Evolutionary conservation across 92 coral and sea anemone species (phyloP).

Genomic region (Palythoa heliodiscus): DNA sequence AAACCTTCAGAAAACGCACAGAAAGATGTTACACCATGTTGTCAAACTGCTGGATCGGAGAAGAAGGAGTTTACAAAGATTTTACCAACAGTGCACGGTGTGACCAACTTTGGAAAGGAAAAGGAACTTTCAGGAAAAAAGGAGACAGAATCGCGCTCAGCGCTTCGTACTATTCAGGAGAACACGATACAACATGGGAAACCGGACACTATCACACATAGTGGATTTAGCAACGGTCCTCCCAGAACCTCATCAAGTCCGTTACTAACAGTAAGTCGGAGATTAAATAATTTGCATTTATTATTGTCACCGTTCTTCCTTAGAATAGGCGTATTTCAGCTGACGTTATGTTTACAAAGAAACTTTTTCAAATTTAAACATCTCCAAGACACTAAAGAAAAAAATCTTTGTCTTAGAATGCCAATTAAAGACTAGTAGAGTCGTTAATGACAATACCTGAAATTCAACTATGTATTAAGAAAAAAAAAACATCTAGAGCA

Average conservation of each 20-base stretch:
- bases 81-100: slow-evolving; percentile 3
- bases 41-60: not conserved
- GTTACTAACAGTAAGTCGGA: slow-evolving; percentile 24
- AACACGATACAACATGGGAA: not conserved
- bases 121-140: not conserved
- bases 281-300: too few species aligned
- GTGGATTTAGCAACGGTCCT: not conserved
- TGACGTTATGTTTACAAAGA: too few species aligned
- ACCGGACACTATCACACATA: not conserved
- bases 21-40: not conserved
- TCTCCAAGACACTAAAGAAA: too few species aligned
- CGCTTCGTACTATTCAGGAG: slow-evolving; percentile 27
- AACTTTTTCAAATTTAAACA: too few species aligned
- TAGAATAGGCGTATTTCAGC: too few species aligned
- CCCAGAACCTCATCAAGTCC: slow-evolving; percentile 17
- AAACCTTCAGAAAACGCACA: not conserved
- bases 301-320: too few species aligned
- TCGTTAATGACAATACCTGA: too few species aligned
- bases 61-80: slow-evolving; percentile 19
- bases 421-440: too few species aligned
- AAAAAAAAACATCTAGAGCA: too few species aligned
- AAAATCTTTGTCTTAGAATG: too few species aligned
- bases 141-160: not conserved
- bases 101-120: not conserved
- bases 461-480: too few species aligned